Base-by-base conservation (phyloP, 2,797 vertebrate genomes). In the Eulemur rubriventer region DNA sequence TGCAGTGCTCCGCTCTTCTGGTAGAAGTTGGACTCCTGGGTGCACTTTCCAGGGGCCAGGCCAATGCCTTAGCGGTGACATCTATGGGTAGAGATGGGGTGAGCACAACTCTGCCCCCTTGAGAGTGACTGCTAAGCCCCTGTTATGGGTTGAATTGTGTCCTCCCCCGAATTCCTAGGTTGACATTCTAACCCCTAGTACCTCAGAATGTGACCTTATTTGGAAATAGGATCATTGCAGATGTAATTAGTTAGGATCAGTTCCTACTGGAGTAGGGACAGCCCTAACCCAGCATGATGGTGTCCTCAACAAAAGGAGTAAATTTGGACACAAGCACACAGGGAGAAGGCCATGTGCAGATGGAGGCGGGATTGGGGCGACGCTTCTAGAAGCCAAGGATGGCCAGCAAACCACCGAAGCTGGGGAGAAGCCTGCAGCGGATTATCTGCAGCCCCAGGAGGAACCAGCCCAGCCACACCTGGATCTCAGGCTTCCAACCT, bases 401-500 rank as follows among this genome's bases (percentile, higher is more conserved):
- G 6, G 3, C 48, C 20, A 7, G 46, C 16, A 88, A 26, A 33
- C 69, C 9, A 1, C 20, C 33, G 41, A 14, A 33, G 20, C 13
- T 0, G 20, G 2, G 30, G 18, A 75, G 30, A 48, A 46, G 9
- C 43, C 73, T n/a, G 73, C 30, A 33, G 10, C 17, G 11, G 30
- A 30, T 63, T 50, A 17, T 75, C 30, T 30, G 20, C 10, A 33
- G 46, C 30, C 73, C 22, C 30, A 22, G 30, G 17, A 33, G 30
- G 9, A 75, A 22, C 2, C 17, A 3, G 3, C 17, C 30, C 72
- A 12, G 46, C 46, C 5, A 0, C 9, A 6, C 5, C 0, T 50
- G 3, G 30, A 17, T 22, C 17, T 50, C 18, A 10, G 46, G 50
- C 46, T 75, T 75, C 46, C 1, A 12, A 38, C 38, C 38, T 43